Base-by-base conservation (phyloP, 2,113 vertebrate genomes). In the Gorilla gorilla region DNA sequence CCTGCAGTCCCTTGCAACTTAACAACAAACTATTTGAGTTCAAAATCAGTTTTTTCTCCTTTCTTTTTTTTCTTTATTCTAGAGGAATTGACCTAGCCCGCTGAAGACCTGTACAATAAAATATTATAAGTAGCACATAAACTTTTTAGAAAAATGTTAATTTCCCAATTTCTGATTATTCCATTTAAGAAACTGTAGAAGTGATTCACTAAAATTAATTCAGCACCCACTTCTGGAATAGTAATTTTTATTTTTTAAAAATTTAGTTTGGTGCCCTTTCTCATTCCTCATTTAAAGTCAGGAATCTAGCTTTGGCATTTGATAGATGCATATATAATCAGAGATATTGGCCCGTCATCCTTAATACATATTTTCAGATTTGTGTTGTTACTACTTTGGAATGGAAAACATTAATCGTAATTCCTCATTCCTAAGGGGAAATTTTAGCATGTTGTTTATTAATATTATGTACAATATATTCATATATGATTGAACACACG, bases 141-240 rank as follows among this genome's bases (percentile, higher is more conserved):
- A 55, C 87, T 81, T 64, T 80, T 96, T 43, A 78, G 61, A 48
- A 88, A 83, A 81, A 88, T 66, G 50, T 88, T 89, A 57, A 78
- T 82, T 84, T 96, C 73, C 35, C 18, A 86, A 80, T 79, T 92
- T 91, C 50, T 61, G 72, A 90, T 79, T 11, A 80, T 57, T 93
- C 66, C 30, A 68, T 84, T 96, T 96, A 79, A 90, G 90, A 93
- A 96, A 92, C 1, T 40, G n/a, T 81, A 92, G 92, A 80, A 55
- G 23, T 52, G 61, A 80, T 61, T 22, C 16, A 82, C 43, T 92
- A 64, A 89, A 86, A 89, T 88, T 87, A 91, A 94, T 68, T 27
- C 45, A 35, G 75, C 30, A 14, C 48, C 55, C 70, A 20, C 38
- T 38, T 94, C 30, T 94, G 35, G 68, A 85, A 84, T 93, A 57